Base-by-base conservation (phyloP, 2,888 invertebrate genomes). In the Apotomis capreana region DNA sequence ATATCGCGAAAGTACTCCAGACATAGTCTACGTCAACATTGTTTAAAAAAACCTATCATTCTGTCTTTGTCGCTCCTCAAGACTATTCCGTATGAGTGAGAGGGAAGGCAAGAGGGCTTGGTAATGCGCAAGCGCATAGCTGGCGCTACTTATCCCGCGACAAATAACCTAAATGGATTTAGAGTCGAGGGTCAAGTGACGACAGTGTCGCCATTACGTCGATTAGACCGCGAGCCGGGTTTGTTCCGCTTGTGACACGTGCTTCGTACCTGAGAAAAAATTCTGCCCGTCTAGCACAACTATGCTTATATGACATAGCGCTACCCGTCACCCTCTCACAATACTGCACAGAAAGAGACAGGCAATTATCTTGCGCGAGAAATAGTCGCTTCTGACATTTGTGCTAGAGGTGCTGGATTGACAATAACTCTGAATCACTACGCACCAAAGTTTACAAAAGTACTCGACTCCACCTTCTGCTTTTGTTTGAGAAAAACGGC, bases 161-260 rank as follows among this genome's bases (percentile, higher is more conserved):
- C 76, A 74, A 78, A 77, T 77, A 76, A 76, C 77, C 77, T 79
- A 78, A 78, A 80, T 78, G 76, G 78, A 78, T 77, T 78, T 78
- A 77, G 78, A 74, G 75, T 40, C 70, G 72, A 69, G 79, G 85
- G 84, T 87, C 85, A 85, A 86, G 81, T 81, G 83, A 77, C 78
- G 75, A 74, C 75, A 67, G 68, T 71, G 74, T 76, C 73, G 75
- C 80, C 79, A 80, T 81, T 81, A 82, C 76, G 75, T 70, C 79
- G 82, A 82, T 82, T 84, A 77, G 79, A 74, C 75, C 44, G 69
- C 69, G 72, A 70, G 62, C 10, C 57, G 9, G 57, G n/a, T 40
- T 13, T 13, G 5, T 12, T 72, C 62, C 62, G 37, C 58, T 59
- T 59, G 36, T 49, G 10, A 6, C 67, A 26, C 26, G 26, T 26